Percentiles rank a stretch among this genome's conserved stretches.
Evolutionary conservation across 2,797 vertebrate species (phyloP).

Genomic region (Notolepis coatsorum): DNA sequence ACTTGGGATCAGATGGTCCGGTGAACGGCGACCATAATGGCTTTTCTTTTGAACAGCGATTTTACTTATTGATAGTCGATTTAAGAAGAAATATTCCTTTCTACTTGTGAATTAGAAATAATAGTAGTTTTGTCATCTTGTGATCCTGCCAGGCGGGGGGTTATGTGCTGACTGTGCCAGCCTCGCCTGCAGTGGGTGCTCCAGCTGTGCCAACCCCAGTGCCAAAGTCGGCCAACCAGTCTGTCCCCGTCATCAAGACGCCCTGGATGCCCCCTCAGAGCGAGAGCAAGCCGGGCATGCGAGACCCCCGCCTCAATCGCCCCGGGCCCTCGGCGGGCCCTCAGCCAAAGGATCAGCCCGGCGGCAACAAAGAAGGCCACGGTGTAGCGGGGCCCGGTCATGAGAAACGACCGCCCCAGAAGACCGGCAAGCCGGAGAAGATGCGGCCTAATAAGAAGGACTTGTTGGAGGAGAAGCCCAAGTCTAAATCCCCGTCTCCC

Average conservation of each 20-base stretch:
- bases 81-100: no score
- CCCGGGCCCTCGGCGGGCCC: constrained; percentile 56
- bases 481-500: constrained; percentile 88
- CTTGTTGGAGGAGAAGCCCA: constrained; percentile 80
- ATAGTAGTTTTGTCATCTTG: constrained; percentile 6
- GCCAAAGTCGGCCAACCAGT: constrained; percentile 68
- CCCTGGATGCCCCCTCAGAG: constrained; percentile 74
- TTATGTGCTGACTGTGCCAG: constrained; percentile 76
- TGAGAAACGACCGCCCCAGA: constrained; percentile 84
- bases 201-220: constrained; percentile 60
- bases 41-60: no score
- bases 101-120: not conserved
- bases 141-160: constrained; percentile 85
- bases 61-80: no score
- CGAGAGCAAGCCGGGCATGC: constrained; percentile 85
- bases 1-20: no score
- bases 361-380: constrained; percentile 81
- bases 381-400: constrained; percentile 39
- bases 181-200: constrained; percentile 69
- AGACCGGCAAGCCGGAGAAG: constrained; percentile 82
- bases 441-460: constrained; percentile 86
- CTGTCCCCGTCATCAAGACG: constrained; percentile 41
- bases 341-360: constrained; percentile 85
- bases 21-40: no score
- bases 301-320: constrained; percentile 95